Conservation (phyloP, 1,140 invertebrate genomes). For the Drosophila leontia region DNA sequence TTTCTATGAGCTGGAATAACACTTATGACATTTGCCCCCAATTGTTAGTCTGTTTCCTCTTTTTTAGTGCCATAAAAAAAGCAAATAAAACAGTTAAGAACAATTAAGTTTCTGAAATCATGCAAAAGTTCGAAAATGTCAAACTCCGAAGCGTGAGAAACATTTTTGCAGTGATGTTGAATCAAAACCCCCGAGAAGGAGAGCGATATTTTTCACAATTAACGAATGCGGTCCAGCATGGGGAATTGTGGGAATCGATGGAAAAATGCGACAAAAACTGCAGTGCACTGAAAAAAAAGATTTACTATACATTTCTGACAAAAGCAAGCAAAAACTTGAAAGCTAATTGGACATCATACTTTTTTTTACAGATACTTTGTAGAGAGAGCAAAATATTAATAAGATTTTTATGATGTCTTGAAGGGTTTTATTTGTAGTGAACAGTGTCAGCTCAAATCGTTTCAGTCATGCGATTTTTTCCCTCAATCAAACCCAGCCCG, state of each 20-base stretch:
- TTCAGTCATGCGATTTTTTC: constrained; percentile 74
- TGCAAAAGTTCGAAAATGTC: constrained; percentile 85
- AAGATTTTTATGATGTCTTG: neutral
- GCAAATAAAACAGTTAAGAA: constrained; percentile 79
- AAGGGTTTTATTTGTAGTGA: constrained; percentile 26
- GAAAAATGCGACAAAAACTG: constrained; percentile 45
- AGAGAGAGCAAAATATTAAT: neutral
- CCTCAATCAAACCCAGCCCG: constrained; percentile 34
- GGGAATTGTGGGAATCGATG: constrained; percentile 59
- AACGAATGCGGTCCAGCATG: constrained; percentile 60
- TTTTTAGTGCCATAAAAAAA: constrained; percentile 36
- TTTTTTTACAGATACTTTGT: neutral
- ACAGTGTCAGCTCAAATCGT: constrained; percentile 68
- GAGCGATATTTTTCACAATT: constrained; percentile 78
- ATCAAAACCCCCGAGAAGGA: constrained; percentile 73
- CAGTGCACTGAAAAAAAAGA: constrained; percentile 23
- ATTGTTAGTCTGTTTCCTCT: constrained; percentile 18
- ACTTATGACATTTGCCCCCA: constrained; percentile 39
- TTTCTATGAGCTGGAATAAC: constrained; percentile 31
- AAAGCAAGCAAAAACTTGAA: neutral
- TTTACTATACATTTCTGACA: neutral
- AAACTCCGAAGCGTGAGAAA: constrained; percentile 84
- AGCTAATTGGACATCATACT: neutral
- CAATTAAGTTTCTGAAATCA: constrained; percentile 84
- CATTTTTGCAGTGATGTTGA: constrained; percentile 75